These are phyloP conservation scores for Chydorus sphaericus DNA, from an alignment of 2,888 invertebrate genomes.

Conservation along the genomic window DNA sequence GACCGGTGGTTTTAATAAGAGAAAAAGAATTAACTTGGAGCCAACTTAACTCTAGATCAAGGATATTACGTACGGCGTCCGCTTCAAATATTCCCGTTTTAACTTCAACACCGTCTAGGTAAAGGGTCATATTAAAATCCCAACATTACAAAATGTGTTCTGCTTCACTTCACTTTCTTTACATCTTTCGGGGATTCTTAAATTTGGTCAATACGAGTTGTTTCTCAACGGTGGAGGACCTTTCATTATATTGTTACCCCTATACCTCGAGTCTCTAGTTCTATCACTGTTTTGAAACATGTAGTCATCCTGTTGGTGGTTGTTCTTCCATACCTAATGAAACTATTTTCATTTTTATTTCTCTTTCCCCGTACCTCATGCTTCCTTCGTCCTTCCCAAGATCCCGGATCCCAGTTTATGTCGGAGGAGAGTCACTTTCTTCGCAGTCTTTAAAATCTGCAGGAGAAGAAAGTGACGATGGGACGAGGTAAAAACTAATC, in stretches of 20 bases:
- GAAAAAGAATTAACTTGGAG: background rate
- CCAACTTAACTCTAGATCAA: slow-evolving; percentile 31
- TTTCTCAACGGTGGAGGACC: background rate
- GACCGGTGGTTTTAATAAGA: too few relatives aligned
- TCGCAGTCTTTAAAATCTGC: too few relatives aligned
- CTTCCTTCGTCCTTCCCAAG: slow-evolving; percentile 25
- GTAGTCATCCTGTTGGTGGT: too few relatives aligned
- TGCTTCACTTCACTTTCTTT: background rate
- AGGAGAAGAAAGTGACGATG: slow-evolving; percentile 20
- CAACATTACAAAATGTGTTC: slow-evolving; percentile 9
- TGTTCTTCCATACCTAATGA: too few relatives aligned
- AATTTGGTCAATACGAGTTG: background rate
- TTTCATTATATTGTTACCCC: too few relatives aligned
- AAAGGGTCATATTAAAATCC: slow-evolving; percentile 9
- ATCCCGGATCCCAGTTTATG: slow-evolving; percentile 57
- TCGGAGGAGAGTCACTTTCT: too few relatives aligned
- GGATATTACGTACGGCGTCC: slow-evolving; percentile 57
- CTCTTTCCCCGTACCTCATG: slow-evolving; percentile 15
- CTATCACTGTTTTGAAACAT: too few relatives aligned
- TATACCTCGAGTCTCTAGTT: too few relatives aligned
- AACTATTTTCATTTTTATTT: too few relatives aligned
- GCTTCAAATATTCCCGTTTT: slow-evolving; percentile 72
- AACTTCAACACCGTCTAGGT: slow-evolving; percentile 33
- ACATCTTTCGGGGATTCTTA: background rate
- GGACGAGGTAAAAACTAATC: slow-evolving; percentile 9